Percentiles rank a stretch among this genome's conserved stretches.
phyloP scores from a whole-genome alignment of 1,140 invertebrate species.

The Hydropsyche tenuis region DNA sequence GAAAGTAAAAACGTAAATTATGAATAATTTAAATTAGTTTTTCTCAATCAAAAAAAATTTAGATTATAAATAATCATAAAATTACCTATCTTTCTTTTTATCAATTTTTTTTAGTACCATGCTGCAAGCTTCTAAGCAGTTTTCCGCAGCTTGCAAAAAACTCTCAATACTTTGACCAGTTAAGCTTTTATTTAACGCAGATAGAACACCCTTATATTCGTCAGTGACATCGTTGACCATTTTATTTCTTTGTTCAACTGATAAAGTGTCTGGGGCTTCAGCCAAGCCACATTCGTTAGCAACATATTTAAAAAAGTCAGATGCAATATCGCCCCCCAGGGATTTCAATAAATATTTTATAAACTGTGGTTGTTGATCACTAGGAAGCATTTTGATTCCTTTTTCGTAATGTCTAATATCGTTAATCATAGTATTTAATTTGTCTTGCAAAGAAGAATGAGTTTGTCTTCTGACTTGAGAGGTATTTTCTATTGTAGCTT shows the following conservation, averaged over 20 bases:
- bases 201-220: constrained; percentile 69
- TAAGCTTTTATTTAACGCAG: constrained; percentile 69
- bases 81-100: constrained; percentile 82
- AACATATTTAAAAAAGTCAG: constrained; percentile 76
- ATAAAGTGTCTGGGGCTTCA: constrained; percentile 64
- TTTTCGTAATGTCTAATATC: constrained; percentile 88
- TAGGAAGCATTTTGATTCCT: constrained; percentile 73
- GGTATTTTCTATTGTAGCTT: constrained; percentile 72
- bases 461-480: constrained; percentile 74
- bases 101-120: constrained; percentile 88
- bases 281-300: constrained; percentile 71
- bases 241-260: constrained; percentile 72
- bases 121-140: constrained; percentile 75
- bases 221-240: constrained; percentile 70
- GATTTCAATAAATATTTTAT: constrained; percentile 85
- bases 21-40: constrained; percentile 15
- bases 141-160: constrained; percentile 77
- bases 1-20: constrained; percentile 38
- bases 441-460: constrained; percentile 81
- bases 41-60: constrained; percentile 27
- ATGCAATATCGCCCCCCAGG: constrained; percentile 82
- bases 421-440: constrained; percentile 74
- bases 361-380: constrained; percentile 69
- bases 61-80: constrained; percentile 35
- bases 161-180: constrained; percentile 73